A percentile compares a stretch with the other conserved stretches of the same genome.
phyloP scores from a whole-genome alignment of 2,113 vertebrate genomes.

The Anthoscopus minutus region DNA sequence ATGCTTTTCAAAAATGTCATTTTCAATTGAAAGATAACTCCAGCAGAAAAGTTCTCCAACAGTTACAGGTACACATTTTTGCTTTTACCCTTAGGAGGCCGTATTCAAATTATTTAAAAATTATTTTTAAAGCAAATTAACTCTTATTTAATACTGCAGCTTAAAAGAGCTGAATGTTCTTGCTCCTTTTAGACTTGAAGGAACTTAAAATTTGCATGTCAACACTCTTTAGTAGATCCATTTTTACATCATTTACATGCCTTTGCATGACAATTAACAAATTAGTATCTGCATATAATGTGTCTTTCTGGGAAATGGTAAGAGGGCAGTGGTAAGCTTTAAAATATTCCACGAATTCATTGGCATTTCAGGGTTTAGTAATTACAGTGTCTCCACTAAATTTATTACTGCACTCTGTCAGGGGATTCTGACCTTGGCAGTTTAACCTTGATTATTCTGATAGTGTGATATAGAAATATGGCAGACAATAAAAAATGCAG shows the following conservation, averaged over 20 bases:
- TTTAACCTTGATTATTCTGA: slow-evolving; percentile 24
- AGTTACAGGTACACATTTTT: not conserved
- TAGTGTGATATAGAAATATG: not conserved
- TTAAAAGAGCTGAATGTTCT: not conserved
- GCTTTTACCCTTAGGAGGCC: not conserved
- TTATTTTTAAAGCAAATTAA: not conserved
- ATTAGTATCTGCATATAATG: not conserved
- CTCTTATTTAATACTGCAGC: not conserved
- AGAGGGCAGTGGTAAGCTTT: not conserved
- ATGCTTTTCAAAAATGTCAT: not conserved
- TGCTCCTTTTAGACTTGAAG: not conserved
- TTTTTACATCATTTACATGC: not conserved
- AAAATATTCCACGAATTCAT: not conserved
- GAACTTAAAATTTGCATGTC: not conserved
- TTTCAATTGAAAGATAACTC: not conserved
- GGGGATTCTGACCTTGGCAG: not conserved
- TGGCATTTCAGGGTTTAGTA: not conserved
- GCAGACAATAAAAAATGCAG: not conserved
- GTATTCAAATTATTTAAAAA: not conserved
- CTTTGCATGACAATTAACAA: slow-evolving; percentile 8
- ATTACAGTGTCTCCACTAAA: not conserved
- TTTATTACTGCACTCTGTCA: slow-evolving; percentile 11
- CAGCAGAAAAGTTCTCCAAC: not conserved
- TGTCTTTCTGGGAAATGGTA: not conserved
- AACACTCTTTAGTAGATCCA: not conserved